Conservation (phyloP, 2,888 invertebrate genomes). For the Agrypnus murinus region DNA sequence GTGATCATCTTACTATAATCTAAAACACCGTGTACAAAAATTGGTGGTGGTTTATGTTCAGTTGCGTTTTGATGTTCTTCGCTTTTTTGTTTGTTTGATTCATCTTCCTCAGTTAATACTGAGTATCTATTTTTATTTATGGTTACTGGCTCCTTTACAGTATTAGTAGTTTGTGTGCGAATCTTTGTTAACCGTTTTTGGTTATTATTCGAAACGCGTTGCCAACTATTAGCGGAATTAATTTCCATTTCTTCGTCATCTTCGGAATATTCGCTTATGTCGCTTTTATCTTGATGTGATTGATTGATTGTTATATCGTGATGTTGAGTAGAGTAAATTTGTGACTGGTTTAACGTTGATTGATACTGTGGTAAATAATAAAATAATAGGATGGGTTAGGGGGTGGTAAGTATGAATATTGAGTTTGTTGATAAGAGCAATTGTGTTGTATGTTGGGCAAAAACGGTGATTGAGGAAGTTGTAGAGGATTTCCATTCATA, state of each 20-base stretch:
- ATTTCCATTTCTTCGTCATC: constrained; percentile 21
- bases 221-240: constrained; percentile 7
- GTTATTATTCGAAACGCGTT: constrained; percentile 1
- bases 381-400: too few relatives aligned
- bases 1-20: constrained; percentile 43
- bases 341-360: too few relatives aligned
- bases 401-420: constrained; percentile 1
- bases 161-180: too few relatives aligned
- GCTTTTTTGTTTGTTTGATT: background rate
- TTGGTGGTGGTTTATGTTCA: constrained; percentile 44
- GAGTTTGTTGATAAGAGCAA: background rate
- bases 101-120: constrained; percentile 2
- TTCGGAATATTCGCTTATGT: constrained; percentile 1
- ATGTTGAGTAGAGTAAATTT: too few relatives aligned
- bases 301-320: too few relatives aligned
- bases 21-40: constrained; percentile 45
- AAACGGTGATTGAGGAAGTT: too few relatives aligned
- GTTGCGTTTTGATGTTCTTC: too few relatives aligned
- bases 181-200: background rate
- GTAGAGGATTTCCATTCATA: too few relatives aligned
- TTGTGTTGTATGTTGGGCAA: constrained; percentile 1
- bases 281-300: background rate
- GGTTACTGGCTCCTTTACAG: constrained; percentile 2
- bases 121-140: background rate
- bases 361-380: too few relatives aligned